phyloP scores from a whole-genome alignment of 2,797 vertebrate genomes.

The Pseudomugil gertrudae region DNA sequence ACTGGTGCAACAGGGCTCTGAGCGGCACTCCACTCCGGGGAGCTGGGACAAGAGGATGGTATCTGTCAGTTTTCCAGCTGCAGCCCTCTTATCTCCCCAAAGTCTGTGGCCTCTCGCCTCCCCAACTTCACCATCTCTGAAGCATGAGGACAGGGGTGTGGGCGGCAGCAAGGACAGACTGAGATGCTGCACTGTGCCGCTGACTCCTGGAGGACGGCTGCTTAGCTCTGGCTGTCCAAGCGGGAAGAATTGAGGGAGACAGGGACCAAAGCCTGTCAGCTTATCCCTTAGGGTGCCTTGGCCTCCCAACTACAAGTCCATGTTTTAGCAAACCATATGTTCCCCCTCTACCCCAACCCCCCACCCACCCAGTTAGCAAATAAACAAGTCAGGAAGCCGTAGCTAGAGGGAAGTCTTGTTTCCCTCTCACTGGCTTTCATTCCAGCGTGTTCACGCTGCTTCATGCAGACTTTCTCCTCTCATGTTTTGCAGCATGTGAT shows the following conservation, averaged over 20 bases:
- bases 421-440: slow-evolving; percentile 69
- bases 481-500: slow-evolving; percentile 11
- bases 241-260: slow-evolving; percentile 84
- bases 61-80: slow-evolving; percentile 68
- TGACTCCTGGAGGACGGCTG: slow-evolving; percentile 69
- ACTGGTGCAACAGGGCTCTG: slow-evolving; percentile 47
- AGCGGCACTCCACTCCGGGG: slow-evolving; percentile 40
- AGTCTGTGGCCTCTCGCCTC: slow-evolving; percentile 26
- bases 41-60: slow-evolving; percentile 62
- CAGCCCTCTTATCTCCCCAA: slow-evolving; percentile 33
- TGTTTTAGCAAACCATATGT: slow-evolving; percentile 88
- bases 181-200: slow-evolving; percentile 47
- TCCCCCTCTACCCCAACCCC: slow-evolving; percentile 65
- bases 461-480: slow-evolving; percentile 33
- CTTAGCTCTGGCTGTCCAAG: slow-evolving; percentile 77
- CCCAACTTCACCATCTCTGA: slow-evolving; percentile 34
- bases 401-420: slow-evolving; percentile 80
- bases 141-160: slow-evolving; percentile 39
- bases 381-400: slow-evolving; percentile 86
- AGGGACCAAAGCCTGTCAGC: slow-evolving; percentile 79
- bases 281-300: slow-evolving; percentile 76
- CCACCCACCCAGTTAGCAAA: slow-evolving; percentile 75
- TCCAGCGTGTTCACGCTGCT: slow-evolving; percentile 44
- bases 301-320: slow-evolving; percentile 85
- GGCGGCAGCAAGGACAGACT: slow-evolving; percentile 35